Evolutionary conservation across 1,140 invertebrate species (phyloP), one percentile per base, ranked within the genome.

Genomic region (Brachionus rubens): DNA sequence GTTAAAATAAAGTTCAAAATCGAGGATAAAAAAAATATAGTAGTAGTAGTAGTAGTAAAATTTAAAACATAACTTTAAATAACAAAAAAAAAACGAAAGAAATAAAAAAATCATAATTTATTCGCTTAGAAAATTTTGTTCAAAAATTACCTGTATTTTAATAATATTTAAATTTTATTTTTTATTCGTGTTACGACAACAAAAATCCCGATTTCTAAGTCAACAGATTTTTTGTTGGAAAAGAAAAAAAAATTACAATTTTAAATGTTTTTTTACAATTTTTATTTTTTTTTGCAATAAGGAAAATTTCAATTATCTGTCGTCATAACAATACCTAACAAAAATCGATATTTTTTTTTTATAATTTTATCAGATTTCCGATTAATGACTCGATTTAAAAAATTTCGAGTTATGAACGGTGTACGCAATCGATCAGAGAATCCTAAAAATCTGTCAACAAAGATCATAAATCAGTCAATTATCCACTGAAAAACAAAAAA

Each of bases 281-380:
- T 26, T 59, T 59, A 36, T 36, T 59, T 36, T 59, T 59, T 33
- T 16, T 19, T 59, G 36, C 30, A 33, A 59, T 14, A 59, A 59
- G 36, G 21, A 26, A 59, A 19, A 59, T 59, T 41, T 36, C 30
- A 59, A 59, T 59, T 59, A 59, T 59, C 54, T 59, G 54, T 59
- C 54, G 54, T 59, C 54, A 59, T 59, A 59, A 59, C 54, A 59
- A 59, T 59, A 36, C 33, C 54, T 59, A 33, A 36, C 26, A 36
- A 59, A 59, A 33, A 36, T 36, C 36, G 30, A 33, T 36, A 33
- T 59, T 59, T 59, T 36, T 59, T 59, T 36, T 59, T 33, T 59
- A 33, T 59, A 36, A 59, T 59, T 59, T 33, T 59, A 33, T 59
- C 54, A 33, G 19, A 59, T 59, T 59, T 59, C 54, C 54, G 54